Evolutionary conservation across 2,888 invertebrate genomes (phyloP).

Genomic region (Cactoblastis cactorum): DNA sequence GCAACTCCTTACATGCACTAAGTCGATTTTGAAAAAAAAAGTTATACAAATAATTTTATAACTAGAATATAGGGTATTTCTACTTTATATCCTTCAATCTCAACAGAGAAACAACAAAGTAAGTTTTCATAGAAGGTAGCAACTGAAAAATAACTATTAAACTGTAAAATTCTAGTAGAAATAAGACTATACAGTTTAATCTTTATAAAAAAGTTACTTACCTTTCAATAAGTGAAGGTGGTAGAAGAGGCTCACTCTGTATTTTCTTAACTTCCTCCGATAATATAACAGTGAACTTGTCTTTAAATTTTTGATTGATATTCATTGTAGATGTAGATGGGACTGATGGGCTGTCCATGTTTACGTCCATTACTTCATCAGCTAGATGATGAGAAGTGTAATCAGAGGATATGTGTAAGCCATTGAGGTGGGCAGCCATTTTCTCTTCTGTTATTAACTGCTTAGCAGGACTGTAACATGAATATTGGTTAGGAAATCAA

Average conservation of each 20-base stretch:
- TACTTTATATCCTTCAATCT: too few species aligned
- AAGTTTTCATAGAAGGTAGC: too few species aligned
- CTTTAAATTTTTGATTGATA: constrained; percentile 54
- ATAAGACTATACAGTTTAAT: too few species aligned
- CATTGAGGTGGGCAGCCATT: constrained; percentile 89
- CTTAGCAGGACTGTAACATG: constrained; percentile 78
- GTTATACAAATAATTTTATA: too few species aligned
- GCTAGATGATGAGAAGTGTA: constrained; percentile 51
- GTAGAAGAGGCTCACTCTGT: constrained; percentile 83
- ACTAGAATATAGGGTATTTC: too few species aligned
- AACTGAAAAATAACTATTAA: too few species aligned
- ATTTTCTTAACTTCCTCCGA: constrained; percentile 86
- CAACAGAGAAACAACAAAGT: too few species aligned
- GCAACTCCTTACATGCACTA: too few species aligned
- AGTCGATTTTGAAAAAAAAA: too few species aligned
- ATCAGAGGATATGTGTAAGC: constrained; percentile 84
- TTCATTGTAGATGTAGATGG: constrained; percentile 17
- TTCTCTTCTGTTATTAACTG: constrained; percentile 91
- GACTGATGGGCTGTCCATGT: constrained; percentile 38
- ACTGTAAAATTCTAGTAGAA: too few species aligned
- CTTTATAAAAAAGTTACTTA: constrained; percentile 23
- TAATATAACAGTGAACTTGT: constrained; percentile 76
- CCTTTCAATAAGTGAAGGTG: constrained; percentile 81
- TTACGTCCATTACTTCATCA: constrained; percentile 56
- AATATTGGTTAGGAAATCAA: background rate